Conservation (phyloP, 2,113 vertebrate genomes). For the human (Homo sapiens) region GRCh38 chr13:36335001-36335500, state of each 20-base stretch:
- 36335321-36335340: slow-evolving; percentile 80
- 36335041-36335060: slow-evolving; percentile 82
- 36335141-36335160: slow-evolving; percentile 96
- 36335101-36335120: slow-evolving; percentile 96
- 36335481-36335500: slow-evolving; percentile 88
- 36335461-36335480: slow-evolving; percentile 82
- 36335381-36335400: slow-evolving; percentile 21
- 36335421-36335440: slow-evolving; percentile 48
- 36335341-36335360: slow-evolving; percentile 68
- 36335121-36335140: slow-evolving; percentile 97
- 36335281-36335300: slow-evolving; percentile 93
- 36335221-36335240: slow-evolving; percentile 91
- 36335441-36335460: slow-evolving; percentile 79
- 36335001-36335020: slow-evolving; percentile 80
- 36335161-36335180: slow-evolving; percentile 92
- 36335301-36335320: slow-evolving; percentile 95
- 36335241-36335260: slow-evolving; percentile 92
- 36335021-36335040: slow-evolving; percentile 96
- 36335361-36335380: background rate
- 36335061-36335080: slow-evolving; percentile 92
- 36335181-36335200: slow-evolving; percentile 91
- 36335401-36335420: slow-evolving; percentile 65
- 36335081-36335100: slow-evolving; percentile 96
- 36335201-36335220: slow-evolving; percentile 86
- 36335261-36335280: slow-evolving; percentile 95